A percentile compares a stretch with the other conserved stretches of the same genome.
These are phyloP conservation scores for Callimorpha dominula DNA, from an alignment of 2,888 invertebrate species.

Conservation along the genomic window DNA sequence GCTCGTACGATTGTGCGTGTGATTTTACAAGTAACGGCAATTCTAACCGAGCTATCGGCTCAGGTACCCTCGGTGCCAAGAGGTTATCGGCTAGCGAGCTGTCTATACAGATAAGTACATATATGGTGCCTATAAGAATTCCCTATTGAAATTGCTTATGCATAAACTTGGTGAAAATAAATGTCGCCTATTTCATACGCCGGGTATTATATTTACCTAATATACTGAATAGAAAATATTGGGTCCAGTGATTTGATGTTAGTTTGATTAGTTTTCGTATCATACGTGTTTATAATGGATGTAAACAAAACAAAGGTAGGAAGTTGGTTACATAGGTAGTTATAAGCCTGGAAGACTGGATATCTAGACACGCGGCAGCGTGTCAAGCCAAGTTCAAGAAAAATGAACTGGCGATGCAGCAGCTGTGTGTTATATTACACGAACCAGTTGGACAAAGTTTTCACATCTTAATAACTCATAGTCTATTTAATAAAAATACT, in stretches of 20 bases:
- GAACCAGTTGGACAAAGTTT: too few relatives aligned
- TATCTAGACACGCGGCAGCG: too few relatives aligned
- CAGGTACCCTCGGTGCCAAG: slow-evolving; percentile 71
- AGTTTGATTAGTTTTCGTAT: neutral
- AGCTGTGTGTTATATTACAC: too few relatives aligned
- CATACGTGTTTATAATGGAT: neutral
- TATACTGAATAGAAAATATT: neutral
- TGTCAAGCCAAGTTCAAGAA: too few relatives aligned
- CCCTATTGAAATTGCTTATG: slow-evolving; percentile 45
- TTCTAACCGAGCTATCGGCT: slow-evolving; percentile 76
- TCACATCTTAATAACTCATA: too few relatives aligned
- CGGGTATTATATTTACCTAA: slow-evolving; percentile 1
- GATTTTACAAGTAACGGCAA: slow-evolving; percentile 80
- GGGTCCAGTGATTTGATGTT: neutral
- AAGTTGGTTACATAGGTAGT: neutral
- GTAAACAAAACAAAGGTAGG: neutral
- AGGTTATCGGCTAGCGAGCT: slow-evolving; percentile 80
- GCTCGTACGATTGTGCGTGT: slow-evolving; percentile 73
- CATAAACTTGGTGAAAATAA: slow-evolving; percentile 34
- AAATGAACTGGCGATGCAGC: too few relatives aligned
- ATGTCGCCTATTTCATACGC: slow-evolving; percentile 26
- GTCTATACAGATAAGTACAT: slow-evolving; percentile 61
- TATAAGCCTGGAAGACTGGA: neutral
- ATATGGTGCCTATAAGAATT: slow-evolving; percentile 53
- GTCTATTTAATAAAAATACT: too few relatives aligned